Percentiles rank a stretch among this genome's conserved stretches.
phyloP scores from a whole-genome alignment of 2,797 vertebrate species.

The Micrastur ruficollis region DNA sequence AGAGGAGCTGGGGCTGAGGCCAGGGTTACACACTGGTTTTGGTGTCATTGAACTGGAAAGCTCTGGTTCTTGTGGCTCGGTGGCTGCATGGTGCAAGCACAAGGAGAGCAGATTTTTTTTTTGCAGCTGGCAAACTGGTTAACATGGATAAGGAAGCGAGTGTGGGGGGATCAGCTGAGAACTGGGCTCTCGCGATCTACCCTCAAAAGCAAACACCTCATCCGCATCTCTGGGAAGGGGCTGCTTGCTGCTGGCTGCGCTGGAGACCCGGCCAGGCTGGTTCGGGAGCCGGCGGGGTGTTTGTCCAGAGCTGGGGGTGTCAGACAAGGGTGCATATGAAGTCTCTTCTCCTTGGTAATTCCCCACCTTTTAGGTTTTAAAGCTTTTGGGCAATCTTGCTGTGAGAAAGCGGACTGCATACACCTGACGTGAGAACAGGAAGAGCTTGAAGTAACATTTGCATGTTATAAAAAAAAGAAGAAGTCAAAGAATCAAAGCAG shows the following conservation, averaged over 20 bases:
- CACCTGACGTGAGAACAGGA: neutral
- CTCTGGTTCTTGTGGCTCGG: neutral
- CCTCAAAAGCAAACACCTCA: neutral
- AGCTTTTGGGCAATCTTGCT: neutral
- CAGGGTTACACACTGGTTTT: neutral
- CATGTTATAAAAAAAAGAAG: neutral
- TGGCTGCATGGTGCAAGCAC: neutral
- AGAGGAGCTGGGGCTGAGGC: neutral
- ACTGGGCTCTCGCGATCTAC: accelerated
- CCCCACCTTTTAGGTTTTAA: neutral
- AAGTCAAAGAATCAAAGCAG: neutral
- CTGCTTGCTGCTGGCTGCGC: neutral
- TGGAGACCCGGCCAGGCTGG: neutral
- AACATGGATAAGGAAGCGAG: neutral
- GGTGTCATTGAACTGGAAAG: neutral
- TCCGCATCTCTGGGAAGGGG: neutral
- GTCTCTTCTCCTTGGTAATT: neutral
- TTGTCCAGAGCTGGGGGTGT: too few relatives aligned
- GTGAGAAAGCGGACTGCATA: neutral
- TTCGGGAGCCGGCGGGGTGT: neutral
- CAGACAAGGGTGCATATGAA: neutral
- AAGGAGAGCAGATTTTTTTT: neutral
- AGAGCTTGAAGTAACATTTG: neutral
- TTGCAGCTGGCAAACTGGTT: neutral
- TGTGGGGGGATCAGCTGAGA: neutral